phyloP scores from a whole-genome alignment of 2,888 invertebrate species.

The Laspeyria flexula region DNA sequence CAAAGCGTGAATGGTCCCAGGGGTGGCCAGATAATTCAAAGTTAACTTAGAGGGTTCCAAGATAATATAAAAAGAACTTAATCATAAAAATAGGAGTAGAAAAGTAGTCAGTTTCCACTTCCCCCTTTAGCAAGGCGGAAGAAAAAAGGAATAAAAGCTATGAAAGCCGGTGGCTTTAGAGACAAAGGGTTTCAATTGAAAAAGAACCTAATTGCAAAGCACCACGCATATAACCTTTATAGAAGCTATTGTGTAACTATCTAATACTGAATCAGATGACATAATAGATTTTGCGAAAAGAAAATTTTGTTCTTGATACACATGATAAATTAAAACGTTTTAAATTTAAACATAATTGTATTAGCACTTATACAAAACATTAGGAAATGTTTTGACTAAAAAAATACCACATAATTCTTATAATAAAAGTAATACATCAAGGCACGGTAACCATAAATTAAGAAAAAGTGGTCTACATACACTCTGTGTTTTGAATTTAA shows the following conservation, averaged over 20 bases:
- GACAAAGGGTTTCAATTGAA: constrained; percentile 15
- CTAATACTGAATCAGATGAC: neutral
- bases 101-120: constrained; percentile 6
- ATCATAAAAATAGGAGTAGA: constrained; percentile 14
- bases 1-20: neutral
- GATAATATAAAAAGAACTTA: constrained; percentile 1
- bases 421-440: neutral
- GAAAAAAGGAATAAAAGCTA: constrained; percentile 6
- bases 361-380: no score
- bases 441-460: neutral
- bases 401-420: neutral
- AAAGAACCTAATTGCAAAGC: constrained; percentile 10
- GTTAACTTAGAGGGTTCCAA: neutral
- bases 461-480: no score
- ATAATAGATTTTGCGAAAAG: neutral
- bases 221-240: constrained; percentile 8
- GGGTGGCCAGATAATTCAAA: neutral
- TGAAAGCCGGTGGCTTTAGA: constrained; percentile 2
- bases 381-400: neutral
- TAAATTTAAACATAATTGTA: no score
- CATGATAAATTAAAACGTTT: no score
- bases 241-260: constrained; percentile 9
- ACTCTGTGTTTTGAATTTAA: no score
- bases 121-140: constrained; percentile 4
- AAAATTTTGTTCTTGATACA: neutral